Evolutionary conservation across 2,797 vertebrate genomes (phyloP), one percentile per base, ranked within the genome.

Genomic region (Gymnocypris eckloni): DNA sequence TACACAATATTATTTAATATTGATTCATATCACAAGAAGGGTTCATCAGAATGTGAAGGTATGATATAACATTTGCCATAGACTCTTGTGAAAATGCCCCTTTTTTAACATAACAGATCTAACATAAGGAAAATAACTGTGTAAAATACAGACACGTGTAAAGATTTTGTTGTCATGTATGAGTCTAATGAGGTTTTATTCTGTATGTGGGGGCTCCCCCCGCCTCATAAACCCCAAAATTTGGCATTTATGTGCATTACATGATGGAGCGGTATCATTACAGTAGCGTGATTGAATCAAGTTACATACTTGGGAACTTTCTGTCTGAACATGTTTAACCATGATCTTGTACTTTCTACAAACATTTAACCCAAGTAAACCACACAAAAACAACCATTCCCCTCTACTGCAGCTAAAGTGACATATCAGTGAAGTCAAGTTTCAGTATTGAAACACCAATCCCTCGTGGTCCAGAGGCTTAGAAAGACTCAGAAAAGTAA

Each of bases 271-370:
- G 0, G 4, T 48, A 28, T 33, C 41, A 50, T 80, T 81, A 20
- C 28, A 67, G 52, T 41, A 41, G 50, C 1, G 8, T 25, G 8
- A 79, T 4, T 77, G 52, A 77, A 77, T 56, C 52, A 56, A 54
- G 48, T 37, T 76, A 37, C 48, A 12, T 75, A 52, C 48, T 20
- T 39, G 33, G 22, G 75, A 77, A n/a, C 13, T 15, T 77, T 78
- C 75, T 41, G 75, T 59, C 75, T 78, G 52, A 78, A 41, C 75
- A 59, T 41, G 52, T 59, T 59, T 39, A 45, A 45, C 39, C 59
- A 20, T 64, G 41, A 48, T 79, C n/a, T 45, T 45, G 56, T 48
- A 59, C 37, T 73, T 73, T 73, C 20, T 22, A 48, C 25, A 83
- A 64, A 22, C 16, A 33, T 72, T n/a, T 81, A 37, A 81, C 45